These are phyloP conservation scores for Ridgeia piscesae DNA, from an alignment of 1,140 invertebrate genomes.

Conservation along the genomic window DNA sequence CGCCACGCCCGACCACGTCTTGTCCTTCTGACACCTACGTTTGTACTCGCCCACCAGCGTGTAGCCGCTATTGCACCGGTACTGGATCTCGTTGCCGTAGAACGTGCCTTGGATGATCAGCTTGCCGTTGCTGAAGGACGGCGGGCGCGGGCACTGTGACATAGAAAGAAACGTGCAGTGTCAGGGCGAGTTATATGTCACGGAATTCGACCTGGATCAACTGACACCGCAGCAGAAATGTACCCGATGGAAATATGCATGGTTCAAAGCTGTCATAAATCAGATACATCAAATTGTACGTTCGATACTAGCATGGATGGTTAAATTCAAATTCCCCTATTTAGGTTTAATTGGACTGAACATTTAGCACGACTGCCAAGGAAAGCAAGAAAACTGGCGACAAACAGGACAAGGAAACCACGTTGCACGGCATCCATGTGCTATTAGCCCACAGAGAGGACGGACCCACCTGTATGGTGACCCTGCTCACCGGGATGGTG, in stretches of 20 bases:
- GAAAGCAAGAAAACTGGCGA: background rate
- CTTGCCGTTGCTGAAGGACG: background rate
- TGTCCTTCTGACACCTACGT: background rate
- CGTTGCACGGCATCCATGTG: too few relatives aligned
- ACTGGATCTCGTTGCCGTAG: conserved; percentile 14
- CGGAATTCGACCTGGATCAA: too few relatives aligned
- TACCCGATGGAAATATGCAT: too few relatives aligned
- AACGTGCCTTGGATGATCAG: conserved; percentile 11
- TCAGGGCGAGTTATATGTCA: background rate
- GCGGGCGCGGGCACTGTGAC: background rate
- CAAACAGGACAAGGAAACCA: too few relatives aligned
- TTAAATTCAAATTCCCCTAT: background rate
- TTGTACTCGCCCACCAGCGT: conserved; percentile 5
- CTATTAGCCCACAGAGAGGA: too few relatives aligned
- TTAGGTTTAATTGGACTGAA: background rate
- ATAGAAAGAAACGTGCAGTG: background rate
- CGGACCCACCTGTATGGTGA: too few relatives aligned
- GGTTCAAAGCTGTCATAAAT: background rate
- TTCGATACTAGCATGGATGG: too few relatives aligned
- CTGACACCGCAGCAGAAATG: background rate
- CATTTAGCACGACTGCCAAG: background rate
- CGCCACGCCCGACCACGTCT: background rate
- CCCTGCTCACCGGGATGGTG: too few relatives aligned
- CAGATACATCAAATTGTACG: background rate
- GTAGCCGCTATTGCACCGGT: conserved; percentile 12